These are phyloP conservation scores for Rhinichthys klamathensis DNA, from an alignment of 2,113 vertebrate genomes.

Conservation along the genomic window DNA sequence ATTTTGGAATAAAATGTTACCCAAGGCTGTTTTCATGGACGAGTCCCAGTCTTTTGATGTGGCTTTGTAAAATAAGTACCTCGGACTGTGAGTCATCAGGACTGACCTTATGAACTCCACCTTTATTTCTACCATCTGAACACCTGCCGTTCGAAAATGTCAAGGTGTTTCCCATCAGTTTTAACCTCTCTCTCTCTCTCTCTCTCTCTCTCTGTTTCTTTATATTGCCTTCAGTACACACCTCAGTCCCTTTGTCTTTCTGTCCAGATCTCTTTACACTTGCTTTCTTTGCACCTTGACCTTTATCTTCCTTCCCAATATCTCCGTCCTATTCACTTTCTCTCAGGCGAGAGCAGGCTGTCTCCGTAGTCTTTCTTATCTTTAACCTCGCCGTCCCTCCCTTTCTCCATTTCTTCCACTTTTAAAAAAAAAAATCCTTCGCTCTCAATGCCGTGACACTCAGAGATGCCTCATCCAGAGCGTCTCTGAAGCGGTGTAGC, in stretches of 20 bases:
- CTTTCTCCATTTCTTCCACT: slow-evolving; percentile 37
- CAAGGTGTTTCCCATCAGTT: neutral
- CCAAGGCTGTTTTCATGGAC: neutral
- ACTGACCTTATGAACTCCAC: slow-evolving; percentile 48
- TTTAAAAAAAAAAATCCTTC: neutral
- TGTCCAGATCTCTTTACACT: neutral
- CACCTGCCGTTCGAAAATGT: slow-evolving; percentile 4
- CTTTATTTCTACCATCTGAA: slow-evolving; percentile 42
- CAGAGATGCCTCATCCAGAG: slow-evolving; percentile 10
- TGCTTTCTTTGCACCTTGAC: neutral
- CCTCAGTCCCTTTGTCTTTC: slow-evolving; percentile 18
- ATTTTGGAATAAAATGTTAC: neutral
- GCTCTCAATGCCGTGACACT: neutral
- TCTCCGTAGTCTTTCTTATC: slow-evolving; percentile 32
- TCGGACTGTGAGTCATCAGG: slow-evolving; percentile 44
- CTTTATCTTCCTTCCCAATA: neutral
- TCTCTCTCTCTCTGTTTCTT: neutral
- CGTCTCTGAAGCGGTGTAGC: slow-evolving; percentile 48
- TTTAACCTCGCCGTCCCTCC: slow-evolving; percentile 4
- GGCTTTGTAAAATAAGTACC: slow-evolving; percentile 7
- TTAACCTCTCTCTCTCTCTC: slow-evolving; percentile 6
- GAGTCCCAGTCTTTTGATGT: neutral
- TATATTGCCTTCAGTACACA: neutral
- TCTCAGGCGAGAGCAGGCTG: neutral
- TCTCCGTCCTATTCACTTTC: slow-evolving; percentile 20